Evolutionary conservation across 2,888 invertebrate genomes (phyloP).

Genomic region (Plebejus melissa): DNA sequence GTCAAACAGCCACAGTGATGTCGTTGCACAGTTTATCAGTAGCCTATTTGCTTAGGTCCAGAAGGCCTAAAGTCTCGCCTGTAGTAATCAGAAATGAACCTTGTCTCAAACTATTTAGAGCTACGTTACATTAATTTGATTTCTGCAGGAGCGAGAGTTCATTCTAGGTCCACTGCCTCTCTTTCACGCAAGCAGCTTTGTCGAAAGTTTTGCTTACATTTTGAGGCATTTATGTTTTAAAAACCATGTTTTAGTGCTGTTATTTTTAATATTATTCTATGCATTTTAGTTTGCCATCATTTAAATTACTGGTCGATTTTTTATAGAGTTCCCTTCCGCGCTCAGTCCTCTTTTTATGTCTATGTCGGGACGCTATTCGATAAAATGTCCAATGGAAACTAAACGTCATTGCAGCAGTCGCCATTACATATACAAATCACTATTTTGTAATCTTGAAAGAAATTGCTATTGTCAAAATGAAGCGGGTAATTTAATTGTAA

Average conservation of each 20-base stretch:
- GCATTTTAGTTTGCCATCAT: neutral
- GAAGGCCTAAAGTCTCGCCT: neutral
- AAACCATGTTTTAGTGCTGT: neutral
- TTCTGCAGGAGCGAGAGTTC: neutral
- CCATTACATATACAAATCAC: constrained; percentile 55
- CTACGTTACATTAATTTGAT: neutral
- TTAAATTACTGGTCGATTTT: neutral
- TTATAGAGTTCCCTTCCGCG: neutral
- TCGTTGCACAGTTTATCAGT: neutral
- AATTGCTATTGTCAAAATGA: constrained; percentile 58
- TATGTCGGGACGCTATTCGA: constrained; percentile 1
- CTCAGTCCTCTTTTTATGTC: neutral
- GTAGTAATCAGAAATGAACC: neutral
- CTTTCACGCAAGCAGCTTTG: neutral
- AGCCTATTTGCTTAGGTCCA: neutral
- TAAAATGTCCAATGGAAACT: constrained; percentile 26
- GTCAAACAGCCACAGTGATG: neutral
- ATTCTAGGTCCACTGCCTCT: neutral
- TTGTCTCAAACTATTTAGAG: neutral
- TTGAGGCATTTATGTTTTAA: neutral
- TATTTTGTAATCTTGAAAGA: constrained; percentile 48
- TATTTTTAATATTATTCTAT: neutral
- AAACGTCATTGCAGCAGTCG: constrained; percentile 42
- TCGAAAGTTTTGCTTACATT: neutral
- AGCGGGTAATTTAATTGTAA: constrained; percentile 48